phyloP scores from a whole-genome alignment of 2,888 invertebrate species.

The Acholoe squamosa region DNA sequence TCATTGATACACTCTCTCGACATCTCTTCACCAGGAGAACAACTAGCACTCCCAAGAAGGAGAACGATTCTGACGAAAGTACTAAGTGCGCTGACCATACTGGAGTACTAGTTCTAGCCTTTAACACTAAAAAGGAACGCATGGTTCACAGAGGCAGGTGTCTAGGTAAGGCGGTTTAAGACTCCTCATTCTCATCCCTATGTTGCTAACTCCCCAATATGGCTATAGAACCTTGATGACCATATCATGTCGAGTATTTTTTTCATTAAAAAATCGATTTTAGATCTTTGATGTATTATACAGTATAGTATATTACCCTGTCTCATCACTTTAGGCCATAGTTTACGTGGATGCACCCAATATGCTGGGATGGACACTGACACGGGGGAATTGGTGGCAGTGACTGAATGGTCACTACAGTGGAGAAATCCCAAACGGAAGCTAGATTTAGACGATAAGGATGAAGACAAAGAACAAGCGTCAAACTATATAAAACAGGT shows the following conservation, averaged over 20 bases:
- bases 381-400: slow-evolving; percentile 86
- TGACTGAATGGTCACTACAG: slow-evolving; percentile 89
- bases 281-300: too few relatives aligned
- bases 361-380: slow-evolving; percentile 90
- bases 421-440: slow-evolving; percentile 77
- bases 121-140: slow-evolving; percentile 84
- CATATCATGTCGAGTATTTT: too few relatives aligned
- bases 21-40: slow-evolving; percentile 68
- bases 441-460: slow-evolving; percentile 71
- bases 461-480: slow-evolving; percentile 76
- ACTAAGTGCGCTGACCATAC: slow-evolving; percentile 72
- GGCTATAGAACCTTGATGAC: too few relatives aligned
- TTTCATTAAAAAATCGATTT: too few relatives aligned
- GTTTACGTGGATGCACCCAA: slow-evolving; percentile 87
- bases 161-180: slow-evolving; percentile 85
- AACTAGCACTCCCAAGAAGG: slow-evolving; percentile 72
- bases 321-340: slow-evolving; percentile 65
- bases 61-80: slow-evolving; percentile 38
- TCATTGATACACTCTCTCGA: too few relatives aligned
- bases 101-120: slow-evolving; percentile 74
- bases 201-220: too few relatives aligned
- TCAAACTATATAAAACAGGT: slow-evolving; percentile 80
- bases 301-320: too few relatives aligned
- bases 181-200: too few relatives aligned
- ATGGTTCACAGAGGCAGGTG: slow-evolving; percentile 90